These are phyloP conservation scores for Alviniconcha strummeri DNA, from an alignment of 2,888 invertebrate genomes.

Conservation along the genomic window DNA sequence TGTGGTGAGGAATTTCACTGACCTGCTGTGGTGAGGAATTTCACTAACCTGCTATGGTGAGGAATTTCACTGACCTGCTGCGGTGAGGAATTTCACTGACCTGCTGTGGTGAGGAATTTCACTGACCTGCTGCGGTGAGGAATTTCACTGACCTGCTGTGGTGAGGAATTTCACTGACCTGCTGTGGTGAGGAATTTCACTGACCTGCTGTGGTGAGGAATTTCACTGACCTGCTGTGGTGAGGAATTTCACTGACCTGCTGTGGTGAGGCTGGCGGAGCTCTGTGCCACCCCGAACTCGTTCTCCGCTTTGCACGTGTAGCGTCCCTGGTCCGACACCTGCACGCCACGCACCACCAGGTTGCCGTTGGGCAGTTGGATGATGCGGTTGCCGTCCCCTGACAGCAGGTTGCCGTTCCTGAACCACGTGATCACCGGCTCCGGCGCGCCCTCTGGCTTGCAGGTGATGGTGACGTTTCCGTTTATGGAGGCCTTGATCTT, in stretches of 20 bases:
- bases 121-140: no score
- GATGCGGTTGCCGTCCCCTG: slow-evolving; percentile 39
- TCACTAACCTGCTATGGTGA: slow-evolving; percentile 55
- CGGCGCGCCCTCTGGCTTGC: slow-evolving; percentile 95
- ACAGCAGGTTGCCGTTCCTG: slow-evolving; percentile 81
- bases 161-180: no score
- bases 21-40: slow-evolving; percentile 54
- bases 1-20: slow-evolving; percentile 51
- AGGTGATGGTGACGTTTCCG: slow-evolving; percentile 91
- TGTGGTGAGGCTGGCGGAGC: slow-evolving; percentile 48
- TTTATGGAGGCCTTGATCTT: slow-evolving; percentile 89
- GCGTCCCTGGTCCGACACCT: slow-evolving; percentile 48
- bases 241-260: slow-evolving; percentile 45
- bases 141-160: no score
- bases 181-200: no score
- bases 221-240: no score
- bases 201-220: no score
- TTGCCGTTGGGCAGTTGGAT: slow-evolving; percentile 89
- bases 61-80: slow-evolving; percentile 54
- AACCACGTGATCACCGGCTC: slow-evolving; percentile 87
- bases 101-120: no score
- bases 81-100: no score
- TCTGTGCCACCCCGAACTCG: slow-evolving; percentile 49
- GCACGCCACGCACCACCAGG: slow-evolving; percentile 81
- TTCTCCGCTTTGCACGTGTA: slow-evolving; percentile 63